Evolutionary conservation across 2,113 vertebrate genomes (phyloP).

Genomic region (Porphyrio hochstetteri): DNA sequence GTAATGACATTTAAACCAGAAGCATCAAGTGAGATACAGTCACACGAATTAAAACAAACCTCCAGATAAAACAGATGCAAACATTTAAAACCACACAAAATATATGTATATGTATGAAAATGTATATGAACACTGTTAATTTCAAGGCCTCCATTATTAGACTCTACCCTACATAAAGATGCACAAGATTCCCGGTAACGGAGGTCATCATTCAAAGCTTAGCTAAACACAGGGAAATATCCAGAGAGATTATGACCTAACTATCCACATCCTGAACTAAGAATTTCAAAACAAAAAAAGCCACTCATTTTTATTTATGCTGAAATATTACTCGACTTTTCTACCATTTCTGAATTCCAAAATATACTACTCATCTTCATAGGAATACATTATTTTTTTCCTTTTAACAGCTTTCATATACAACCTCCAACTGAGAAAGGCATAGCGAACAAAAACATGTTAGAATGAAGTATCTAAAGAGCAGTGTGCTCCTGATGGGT

Average conservation of each 20-base stretch:
- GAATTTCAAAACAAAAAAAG: background rate
- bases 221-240: background rate
- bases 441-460: background rate
- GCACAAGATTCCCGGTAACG: background rate
- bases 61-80: background rate
- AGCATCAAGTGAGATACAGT: background rate
- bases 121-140: background rate
- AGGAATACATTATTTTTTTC: slow-evolving; percentile 4
- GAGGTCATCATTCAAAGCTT: background rate
- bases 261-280: background rate
- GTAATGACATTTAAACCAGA: background rate
- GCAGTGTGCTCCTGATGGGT: background rate
- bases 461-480: background rate
- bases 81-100: background rate
- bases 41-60: background rate
- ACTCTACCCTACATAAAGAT: background rate
- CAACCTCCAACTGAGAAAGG: background rate
- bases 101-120: background rate
- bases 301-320: background rate
- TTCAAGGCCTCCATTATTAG: background rate
- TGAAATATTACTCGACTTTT: slow-evolving; percentile 6
- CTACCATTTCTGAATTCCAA: slow-evolving; percentile 21
- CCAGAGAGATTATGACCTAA: slow-evolving; percentile 20
- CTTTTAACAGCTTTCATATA: slow-evolving; percentile 12
- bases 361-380: background rate